These are phyloP conservation scores for Meloidogyne exigua DNA, from an alignment of 1,140 invertebrate species.

Conservation along the genomic window DNA sequence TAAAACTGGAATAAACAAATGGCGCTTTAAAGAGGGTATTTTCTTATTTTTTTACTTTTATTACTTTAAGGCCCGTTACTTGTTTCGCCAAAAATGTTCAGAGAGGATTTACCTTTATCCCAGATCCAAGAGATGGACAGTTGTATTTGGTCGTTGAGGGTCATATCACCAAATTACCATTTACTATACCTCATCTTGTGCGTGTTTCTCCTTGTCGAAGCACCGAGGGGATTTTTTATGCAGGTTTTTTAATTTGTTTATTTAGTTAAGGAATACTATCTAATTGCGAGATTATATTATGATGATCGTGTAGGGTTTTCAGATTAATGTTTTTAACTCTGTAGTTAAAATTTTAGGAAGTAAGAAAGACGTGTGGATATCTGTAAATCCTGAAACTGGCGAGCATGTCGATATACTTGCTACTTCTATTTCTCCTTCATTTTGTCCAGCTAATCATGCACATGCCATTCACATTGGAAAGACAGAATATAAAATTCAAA, in stretches of 20 bases:
- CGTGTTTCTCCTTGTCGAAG: constrained; percentile 88
- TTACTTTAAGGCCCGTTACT: constrained; percentile 66
- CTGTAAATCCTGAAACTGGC: constrained; percentile 84
- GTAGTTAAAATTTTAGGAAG: constrained; percentile 69
- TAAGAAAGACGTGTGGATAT: constrained; percentile 92
- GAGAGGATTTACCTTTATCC: constrained; percentile 77
- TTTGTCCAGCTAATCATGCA: constrained; percentile 66
- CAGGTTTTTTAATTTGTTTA: constrained; percentile 70
- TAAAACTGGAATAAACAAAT: constrained; percentile 77
- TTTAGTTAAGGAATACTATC: no score
- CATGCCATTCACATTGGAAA: constrained; percentile 75
- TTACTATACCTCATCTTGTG: constrained; percentile 95
- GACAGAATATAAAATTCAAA: constrained; percentile 89
- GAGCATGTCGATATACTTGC: constrained; percentile 71
- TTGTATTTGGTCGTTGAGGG: constrained; percentile 79
- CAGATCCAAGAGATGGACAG: constrained; percentile 92
- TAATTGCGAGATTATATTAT: no score
- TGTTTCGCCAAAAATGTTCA: constrained; percentile 64
- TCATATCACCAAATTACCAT: constrained; percentile 86
- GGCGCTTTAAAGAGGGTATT: constrained; percentile 80
- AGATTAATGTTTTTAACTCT: constrained; percentile 3
- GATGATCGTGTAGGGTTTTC: no score
- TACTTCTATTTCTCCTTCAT: constrained; percentile 72
- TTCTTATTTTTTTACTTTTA: neutral
- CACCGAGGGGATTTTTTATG: constrained; percentile 90